These are phyloP conservation scores for Scaptomyza flava DNA, from an alignment of 2,888 invertebrate species.

Conservation along the genomic window DNA sequence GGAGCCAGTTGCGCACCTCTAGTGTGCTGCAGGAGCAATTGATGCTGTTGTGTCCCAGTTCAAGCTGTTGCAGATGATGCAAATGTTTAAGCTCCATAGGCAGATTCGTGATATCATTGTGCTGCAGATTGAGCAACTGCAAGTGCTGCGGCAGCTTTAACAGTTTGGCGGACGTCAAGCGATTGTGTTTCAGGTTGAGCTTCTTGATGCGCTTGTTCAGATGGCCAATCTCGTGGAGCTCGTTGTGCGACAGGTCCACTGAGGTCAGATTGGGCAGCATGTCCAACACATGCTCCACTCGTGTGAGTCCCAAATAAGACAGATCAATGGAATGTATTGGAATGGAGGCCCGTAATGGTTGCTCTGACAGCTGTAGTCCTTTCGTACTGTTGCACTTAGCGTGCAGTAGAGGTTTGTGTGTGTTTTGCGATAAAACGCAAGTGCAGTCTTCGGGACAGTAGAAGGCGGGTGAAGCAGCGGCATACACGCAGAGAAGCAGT, in stretches of 20 bases:
- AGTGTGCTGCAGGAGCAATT: conserved; percentile 90
- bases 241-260: conserved; percentile 88
- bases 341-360: conserved; percentile 56
- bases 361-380: conserved; percentile 65
- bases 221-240: conserved; percentile 86
- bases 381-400: conserved; percentile 82
- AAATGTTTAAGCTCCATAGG: conserved; percentile 86
- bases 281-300: conserved; percentile 86
- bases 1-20: conserved; percentile 87
- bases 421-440: conserved; percentile 72
- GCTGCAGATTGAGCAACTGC: conserved; percentile 87
- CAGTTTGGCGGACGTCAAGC: conserved; percentile 86
- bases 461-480: conserved; percentile 38
- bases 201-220: conserved; percentile 87
- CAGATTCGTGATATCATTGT: conserved; percentile 87
- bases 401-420: conserved; percentile 76
- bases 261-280: conserved; percentile 87
- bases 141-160: conserved; percentile 86
- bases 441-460: conserved; percentile 82
- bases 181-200: conserved; percentile 87
- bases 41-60: conserved; percentile 89
- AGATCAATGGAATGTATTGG: conserved; percentile 86
- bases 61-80: conserved; percentile 86
- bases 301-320: conserved; percentile 87
- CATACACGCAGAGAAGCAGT: conserved; percentile 48